Conservation (phyloP, 2,888 invertebrate genomes). For the Neoascia interrupta region DNA sequence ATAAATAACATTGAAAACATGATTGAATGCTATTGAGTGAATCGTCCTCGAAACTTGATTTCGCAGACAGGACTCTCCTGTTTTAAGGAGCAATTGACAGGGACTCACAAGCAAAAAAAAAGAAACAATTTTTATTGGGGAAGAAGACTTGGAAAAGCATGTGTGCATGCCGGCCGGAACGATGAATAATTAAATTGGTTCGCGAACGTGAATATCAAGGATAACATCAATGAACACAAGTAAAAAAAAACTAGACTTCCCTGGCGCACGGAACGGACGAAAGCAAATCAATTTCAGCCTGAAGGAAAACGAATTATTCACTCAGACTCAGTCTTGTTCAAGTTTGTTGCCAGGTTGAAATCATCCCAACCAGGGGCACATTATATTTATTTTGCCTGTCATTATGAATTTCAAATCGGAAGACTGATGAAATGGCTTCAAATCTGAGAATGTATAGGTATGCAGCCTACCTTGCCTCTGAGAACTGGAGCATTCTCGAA, state of each 20-base stretch:
- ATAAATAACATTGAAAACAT: background rate
- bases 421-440: too few species aligned
- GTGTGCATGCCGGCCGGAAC: constrained; percentile 2
- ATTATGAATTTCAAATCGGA: too few species aligned
- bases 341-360: constrained; percentile 8
- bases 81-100: background rate
- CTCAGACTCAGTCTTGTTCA: background rate
- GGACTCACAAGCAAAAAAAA: background rate
- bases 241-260: constrained; percentile 1
- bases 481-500: too few species aligned
- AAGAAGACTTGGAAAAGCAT: constrained; percentile 15
- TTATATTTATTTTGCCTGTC: too few species aligned
- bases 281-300: constrained; percentile 15
- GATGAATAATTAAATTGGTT: constrained; percentile 52
- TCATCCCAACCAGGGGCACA: background rate
- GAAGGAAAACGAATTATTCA: background rate
- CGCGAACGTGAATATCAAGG: constrained; percentile 34
- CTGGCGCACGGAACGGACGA: background rate
- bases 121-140: background rate
- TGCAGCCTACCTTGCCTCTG: too few species aligned
- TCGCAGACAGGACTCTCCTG: background rate
- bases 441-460: too few species aligned
- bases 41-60: background rate
- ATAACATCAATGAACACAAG: constrained; percentile 16
- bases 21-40: constrained; percentile 27